Conservation (phyloP, 2,797 vertebrate species). For the Danio jaintianensis region DNA sequence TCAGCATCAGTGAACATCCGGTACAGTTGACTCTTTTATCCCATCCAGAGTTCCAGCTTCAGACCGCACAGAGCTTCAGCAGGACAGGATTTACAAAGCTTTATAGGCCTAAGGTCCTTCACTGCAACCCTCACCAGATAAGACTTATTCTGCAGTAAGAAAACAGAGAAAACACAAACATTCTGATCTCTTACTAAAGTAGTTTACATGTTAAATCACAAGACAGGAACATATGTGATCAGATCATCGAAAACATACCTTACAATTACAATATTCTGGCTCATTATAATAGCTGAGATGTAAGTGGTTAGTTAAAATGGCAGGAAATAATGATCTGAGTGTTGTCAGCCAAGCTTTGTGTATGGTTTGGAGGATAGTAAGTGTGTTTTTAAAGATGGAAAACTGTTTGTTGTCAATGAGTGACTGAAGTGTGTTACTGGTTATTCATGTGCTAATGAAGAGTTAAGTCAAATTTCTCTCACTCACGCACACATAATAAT, state of each 20-base stretch:
- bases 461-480: conserved; percentile 14
- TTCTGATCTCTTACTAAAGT: neutral
- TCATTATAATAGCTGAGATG: neutral
- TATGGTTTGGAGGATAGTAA: neutral
- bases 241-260: neutral
- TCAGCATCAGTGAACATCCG: conserved; percentile 3
- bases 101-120: neutral
- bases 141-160: neutral
- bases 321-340: neutral
- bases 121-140: neutral
- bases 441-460: conserved; percentile 37
- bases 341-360: neutral
- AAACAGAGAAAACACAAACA: neutral
- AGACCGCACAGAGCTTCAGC: neutral
- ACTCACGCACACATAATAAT: conserved; percentile 6
- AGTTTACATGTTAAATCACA: neutral
- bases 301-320: neutral
- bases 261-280: neutral
- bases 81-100: neutral
- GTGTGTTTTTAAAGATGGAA: neutral
- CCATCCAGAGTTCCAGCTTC: neutral
- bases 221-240: neutral
- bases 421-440: conserved; percentile 29
- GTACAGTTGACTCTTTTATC: neutral
- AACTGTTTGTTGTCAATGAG: conserved; percentile 33